These are phyloP conservation scores for Drosophila mercatorum DNA, from an alignment of 2,888 invertebrate species.

Conservation along the genomic window DNA sequence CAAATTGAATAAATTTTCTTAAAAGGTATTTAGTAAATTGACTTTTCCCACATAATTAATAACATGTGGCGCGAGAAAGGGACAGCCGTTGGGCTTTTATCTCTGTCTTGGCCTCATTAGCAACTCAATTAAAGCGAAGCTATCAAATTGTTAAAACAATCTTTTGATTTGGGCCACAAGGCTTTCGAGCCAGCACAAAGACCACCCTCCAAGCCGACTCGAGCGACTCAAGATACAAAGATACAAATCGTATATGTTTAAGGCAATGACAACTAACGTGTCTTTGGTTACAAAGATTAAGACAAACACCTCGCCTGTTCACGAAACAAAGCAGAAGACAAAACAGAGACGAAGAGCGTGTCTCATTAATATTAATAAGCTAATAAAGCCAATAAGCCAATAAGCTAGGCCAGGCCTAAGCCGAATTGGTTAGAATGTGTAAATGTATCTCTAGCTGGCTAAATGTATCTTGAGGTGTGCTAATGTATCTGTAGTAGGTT, in stretches of 20 bases:
- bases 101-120: constrained; percentile 17
- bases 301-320: constrained; percentile 61
- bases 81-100: not conserved
- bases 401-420: constrained; percentile 13
- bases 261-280: constrained; percentile 52
- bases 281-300: constrained; percentile 37
- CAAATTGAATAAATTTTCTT: constrained; percentile 23
- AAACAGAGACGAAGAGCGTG: constrained; percentile 38
- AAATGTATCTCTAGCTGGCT: not conserved
- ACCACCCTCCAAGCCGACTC: constrained; percentile 45
- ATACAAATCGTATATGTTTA: constrained; percentile 50
- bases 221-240: constrained; percentile 9
- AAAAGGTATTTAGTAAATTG: constrained; percentile 29
- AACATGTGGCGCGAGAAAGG: constrained; percentile 1
- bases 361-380: constrained; percentile 75
- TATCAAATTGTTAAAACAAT: constrained; percentile 9
- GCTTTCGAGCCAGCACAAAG: constrained; percentile 17
- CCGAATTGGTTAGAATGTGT: constrained; percentile 21
- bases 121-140: constrained; percentile 37
- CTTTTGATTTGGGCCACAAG: constrained; percentile 19
- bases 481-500: not conserved
- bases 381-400: constrained; percentile 31
- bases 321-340: constrained; percentile 14
- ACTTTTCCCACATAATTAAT: constrained; percentile 42
- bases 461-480: not conserved